These are phyloP conservation scores for Pseudochaenichthys georgianus DNA, from an alignment of 2,797 vertebrate genomes.

Conservation along the genomic window DNA sequence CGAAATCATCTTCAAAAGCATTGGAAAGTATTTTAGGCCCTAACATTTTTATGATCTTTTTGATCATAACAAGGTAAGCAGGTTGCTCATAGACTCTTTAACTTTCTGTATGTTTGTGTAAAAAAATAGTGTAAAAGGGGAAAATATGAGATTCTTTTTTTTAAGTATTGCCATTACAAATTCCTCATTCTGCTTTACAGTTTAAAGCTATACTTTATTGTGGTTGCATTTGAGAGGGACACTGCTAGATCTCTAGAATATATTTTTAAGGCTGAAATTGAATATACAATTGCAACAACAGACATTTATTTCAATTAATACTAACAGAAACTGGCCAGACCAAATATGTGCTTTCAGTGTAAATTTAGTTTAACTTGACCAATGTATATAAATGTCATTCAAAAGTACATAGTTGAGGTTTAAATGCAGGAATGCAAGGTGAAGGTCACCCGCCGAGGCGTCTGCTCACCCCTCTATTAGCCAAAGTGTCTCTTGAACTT, in stretches of 20 bases:
- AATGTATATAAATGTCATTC: background rate
- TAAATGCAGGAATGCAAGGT: constrained; percentile 49
- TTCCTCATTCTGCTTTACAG: too few species aligned
- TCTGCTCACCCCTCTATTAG: constrained; percentile 7
- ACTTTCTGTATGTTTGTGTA: background rate
- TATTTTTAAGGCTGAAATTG: background rate
- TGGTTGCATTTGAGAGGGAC: too few species aligned
- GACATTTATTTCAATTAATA: too few species aligned
- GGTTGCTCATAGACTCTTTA: background rate
- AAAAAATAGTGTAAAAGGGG: background rate
- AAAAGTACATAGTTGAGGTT: constrained; percentile 26
- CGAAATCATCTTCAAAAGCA: background rate
- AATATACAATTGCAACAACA: background rate
- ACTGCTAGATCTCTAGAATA: background rate
- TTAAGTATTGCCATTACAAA: too few species aligned
- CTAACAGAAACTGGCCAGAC: background rate
- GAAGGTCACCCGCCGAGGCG: constrained; percentile 5
- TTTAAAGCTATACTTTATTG: too few species aligned
- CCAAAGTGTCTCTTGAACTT: constrained; percentile 5
- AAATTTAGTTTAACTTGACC: constrained; percentile 17
- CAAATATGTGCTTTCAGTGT: constrained; percentile 11
- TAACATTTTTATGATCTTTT: background rate
- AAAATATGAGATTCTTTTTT: too few species aligned
- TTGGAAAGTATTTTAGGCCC: background rate
- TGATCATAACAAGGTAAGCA: background rate